Base-by-base conservation (phyloP, 64 coral and sea anemone species). In the Orbicella faveolata region DNA sequence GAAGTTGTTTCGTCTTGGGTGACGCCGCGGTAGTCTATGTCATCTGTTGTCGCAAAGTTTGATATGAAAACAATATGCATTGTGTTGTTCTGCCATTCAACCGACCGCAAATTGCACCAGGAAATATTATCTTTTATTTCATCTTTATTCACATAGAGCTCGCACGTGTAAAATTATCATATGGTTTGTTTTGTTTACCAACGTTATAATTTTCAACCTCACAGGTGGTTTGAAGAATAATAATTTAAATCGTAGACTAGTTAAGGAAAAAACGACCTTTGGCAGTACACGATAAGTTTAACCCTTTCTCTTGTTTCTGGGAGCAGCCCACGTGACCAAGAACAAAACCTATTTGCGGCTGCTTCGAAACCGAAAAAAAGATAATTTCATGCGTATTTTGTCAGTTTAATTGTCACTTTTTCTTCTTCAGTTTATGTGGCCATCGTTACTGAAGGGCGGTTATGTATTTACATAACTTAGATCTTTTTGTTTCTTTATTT, bases 111-210 rank as follows among this genome's bases (percentile, higher is more conserved):
- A 78, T 51, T 78, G 6, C 19, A 20, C 17, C 37, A 52, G 36
- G 41, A 78, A 78, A 52, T 52, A 39, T 78, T 53, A 78, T 78
- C 75, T 70, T 9, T 70, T 70, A 70, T 70, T 26, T 70, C 67
- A 70, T 70, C 20, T 70, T 70, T 70, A 70, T 70, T 70, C 67
- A 70, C 67, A 70, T 4, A 70, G 10, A 70, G 67, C 67, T 30
- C 67, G 67, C n/a, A 70, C 6, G 33, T 26, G 41, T 52, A 8
- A 44, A 78, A 78, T 78, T 51, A 52, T 53, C 75, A 51, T 78
- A 78, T 52, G 17, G 35, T 77, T 78, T 52, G 37, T 78, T 77
- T 44, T 77, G 19, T 41, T 21, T 52, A 23, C 19, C 44, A 52
- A 78, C 37, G 21, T 70, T 26, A 26, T 11, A 25, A 70, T 70